Percentiles rank a stretch among this genome's conserved stretches.
Evolutionary conservation across 2,888 invertebrate species (phyloP).

Genomic region (Hermodice carunculata): DNA sequence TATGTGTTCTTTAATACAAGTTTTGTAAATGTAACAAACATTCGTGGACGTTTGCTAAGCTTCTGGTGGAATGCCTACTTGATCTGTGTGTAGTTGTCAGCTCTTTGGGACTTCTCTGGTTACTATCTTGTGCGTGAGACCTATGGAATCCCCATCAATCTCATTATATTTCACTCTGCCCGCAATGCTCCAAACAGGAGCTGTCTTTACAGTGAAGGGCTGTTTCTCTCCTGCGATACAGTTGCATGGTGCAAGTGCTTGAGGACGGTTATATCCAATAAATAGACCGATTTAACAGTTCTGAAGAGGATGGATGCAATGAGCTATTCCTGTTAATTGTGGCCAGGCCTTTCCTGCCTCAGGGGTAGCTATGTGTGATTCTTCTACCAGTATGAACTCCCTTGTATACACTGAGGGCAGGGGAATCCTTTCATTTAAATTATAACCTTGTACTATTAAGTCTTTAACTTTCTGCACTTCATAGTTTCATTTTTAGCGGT

Average conservation of each 20-base stretch:
- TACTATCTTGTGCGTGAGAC: too few relatives aligned
- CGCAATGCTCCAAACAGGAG: too few relatives aligned
- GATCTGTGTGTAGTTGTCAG: too few relatives aligned
- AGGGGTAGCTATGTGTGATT: constrained; percentile 41
- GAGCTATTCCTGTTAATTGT: constrained; percentile 30
- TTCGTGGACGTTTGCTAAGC: too few relatives aligned
- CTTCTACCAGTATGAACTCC: constrained; percentile 35
- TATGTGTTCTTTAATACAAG: too few relatives aligned
- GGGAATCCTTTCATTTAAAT: constrained; percentile 14
- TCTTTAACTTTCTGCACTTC: constrained; percentile 16
- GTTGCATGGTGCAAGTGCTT: constrained; percentile 39
- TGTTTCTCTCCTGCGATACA: too few relatives aligned
- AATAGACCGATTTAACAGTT: constrained; percentile 37
- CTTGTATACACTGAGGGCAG: constrained; percentile 38
- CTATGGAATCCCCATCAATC: too few relatives aligned
- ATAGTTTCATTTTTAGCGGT: constrained; percentile 9
- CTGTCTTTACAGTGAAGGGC: too few relatives aligned
- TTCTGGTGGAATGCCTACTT: too few relatives aligned
- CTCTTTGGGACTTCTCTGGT: too few relatives aligned
- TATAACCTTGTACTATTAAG: constrained; percentile 28
- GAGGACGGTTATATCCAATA: constrained; percentile 43
- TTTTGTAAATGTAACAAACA: too few relatives aligned
- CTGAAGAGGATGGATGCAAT: constrained; percentile 22
- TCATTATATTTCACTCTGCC: too few relatives aligned
- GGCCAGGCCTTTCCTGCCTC: constrained; percentile 36